These are phyloP conservation scores for Drosophila yakuba DNA, from an alignment of 1,140 invertebrate genomes.

Conservation along the genomic window DNA sequence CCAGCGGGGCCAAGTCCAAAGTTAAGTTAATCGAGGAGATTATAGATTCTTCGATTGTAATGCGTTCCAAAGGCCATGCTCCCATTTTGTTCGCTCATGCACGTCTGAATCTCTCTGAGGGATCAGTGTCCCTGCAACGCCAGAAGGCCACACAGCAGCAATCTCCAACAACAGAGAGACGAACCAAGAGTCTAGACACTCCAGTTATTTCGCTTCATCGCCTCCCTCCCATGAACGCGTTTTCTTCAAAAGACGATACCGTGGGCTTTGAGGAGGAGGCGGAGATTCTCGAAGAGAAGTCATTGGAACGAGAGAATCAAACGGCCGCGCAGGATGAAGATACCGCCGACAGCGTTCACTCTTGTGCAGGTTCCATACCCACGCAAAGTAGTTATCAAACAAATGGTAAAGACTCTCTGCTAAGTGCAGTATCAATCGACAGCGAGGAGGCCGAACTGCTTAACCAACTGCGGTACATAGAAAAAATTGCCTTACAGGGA, in stretches of 20 bases:
- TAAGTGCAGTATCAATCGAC: slow-evolving; percentile 86
- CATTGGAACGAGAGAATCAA: slow-evolving; percentile 70
- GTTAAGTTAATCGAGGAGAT: slow-evolving; percentile 83
- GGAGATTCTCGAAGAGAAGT: slow-evolving; percentile 87
- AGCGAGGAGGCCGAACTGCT: slow-evolving; percentile 86
- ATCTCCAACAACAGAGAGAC: slow-evolving; percentile 89
- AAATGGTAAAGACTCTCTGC: slow-evolving; percentile 57
- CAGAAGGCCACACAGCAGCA: slow-evolving; percentile 89
- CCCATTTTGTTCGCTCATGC: slow-evolving; percentile 92
- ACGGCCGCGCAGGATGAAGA: slow-evolving; percentile 61
- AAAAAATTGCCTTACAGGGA: slow-evolving; percentile 82
- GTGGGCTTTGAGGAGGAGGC: slow-evolving; percentile 89
- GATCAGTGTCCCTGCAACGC: slow-evolving; percentile 90
- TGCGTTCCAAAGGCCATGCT: slow-evolving; percentile 88
- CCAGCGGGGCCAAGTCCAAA: slow-evolving; percentile 67
- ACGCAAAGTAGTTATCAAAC: slow-evolving; percentile 66
- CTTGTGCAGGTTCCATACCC: slow-evolving; percentile 80
- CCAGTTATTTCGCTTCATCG: slow-evolving; percentile 91
- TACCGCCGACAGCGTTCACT: slow-evolving; percentile 76
- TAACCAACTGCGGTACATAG: slow-evolving; percentile 83
- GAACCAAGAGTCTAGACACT: slow-evolving; percentile 93
- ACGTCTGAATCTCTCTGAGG: slow-evolving; percentile 91
- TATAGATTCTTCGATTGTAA: slow-evolving; percentile 83
- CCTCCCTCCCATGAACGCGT: slow-evolving; percentile 92
- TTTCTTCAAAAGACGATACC: slow-evolving; percentile 94